Conservation (phyloP, 1,140 invertebrate genomes). For the Drosophila mojavensis region DNA sequence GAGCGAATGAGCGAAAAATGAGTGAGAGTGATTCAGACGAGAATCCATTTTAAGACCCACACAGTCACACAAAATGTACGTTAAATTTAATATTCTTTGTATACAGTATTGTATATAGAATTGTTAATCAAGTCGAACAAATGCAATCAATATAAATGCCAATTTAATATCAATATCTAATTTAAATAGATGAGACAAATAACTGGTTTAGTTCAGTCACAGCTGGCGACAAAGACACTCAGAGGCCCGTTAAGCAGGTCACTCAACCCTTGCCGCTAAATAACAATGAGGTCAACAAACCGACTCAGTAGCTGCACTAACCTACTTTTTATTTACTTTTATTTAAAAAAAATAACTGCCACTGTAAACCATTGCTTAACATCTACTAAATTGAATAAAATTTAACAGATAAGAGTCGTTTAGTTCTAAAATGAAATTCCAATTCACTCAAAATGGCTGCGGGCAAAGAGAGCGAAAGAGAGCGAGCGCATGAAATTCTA, state of each 20-base stretch:
- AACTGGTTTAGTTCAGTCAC: neutral
- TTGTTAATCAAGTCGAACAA: neutral
- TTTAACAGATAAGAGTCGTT: slow-evolving; percentile 10
- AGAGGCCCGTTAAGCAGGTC: slow-evolving; percentile 60
- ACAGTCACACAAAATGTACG: neutral
- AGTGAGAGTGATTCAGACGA: slow-evolving; percentile 39
- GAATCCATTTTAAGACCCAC: slow-evolving; percentile 16
- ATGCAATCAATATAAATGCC: slow-evolving; percentile 9
- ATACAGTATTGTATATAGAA: neutral
- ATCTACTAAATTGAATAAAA: neutral
- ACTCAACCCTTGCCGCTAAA: slow-evolving; percentile 61
- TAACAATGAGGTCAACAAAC: slow-evolving; percentile 77
- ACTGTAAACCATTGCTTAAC: no score
- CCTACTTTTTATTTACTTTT: slow-evolving; percentile 1
- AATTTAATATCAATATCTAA: slow-evolving; percentile 16
- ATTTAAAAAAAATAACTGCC: neutral
- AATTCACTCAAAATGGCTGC: slow-evolving; percentile 66
- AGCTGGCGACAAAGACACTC: slow-evolving; percentile 29
- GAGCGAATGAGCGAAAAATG: slow-evolving; percentile 39
- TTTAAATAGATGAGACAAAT: neutral
- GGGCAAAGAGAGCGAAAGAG: neutral
- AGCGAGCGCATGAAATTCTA: slow-evolving; percentile 4
- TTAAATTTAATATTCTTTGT: slow-evolving; percentile 11
- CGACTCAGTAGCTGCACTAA: slow-evolving; percentile 21
- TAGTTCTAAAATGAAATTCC: slow-evolving; percentile 25